Conservation (phyloP, 2,113 vertebrate species). For the Proteles cristata region DNA sequence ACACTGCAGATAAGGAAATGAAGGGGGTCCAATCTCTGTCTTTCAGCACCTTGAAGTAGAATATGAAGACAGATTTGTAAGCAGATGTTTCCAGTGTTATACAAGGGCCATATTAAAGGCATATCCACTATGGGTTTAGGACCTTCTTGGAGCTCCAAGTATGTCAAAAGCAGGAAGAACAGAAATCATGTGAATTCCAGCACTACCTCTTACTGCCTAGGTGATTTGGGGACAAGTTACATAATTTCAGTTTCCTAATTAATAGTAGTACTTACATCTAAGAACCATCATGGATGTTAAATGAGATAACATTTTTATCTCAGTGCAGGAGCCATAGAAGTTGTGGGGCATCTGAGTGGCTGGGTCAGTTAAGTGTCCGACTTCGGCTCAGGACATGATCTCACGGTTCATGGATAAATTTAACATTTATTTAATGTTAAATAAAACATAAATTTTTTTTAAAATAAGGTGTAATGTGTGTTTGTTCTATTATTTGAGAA, state of each 20-base stretch:
- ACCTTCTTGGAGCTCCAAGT: neutral
- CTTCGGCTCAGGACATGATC: no score
- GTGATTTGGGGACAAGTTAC: neutral
- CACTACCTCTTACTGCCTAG: neutral
- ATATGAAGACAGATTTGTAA: neutral
- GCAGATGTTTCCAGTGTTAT: neutral
- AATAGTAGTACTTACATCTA: neutral
- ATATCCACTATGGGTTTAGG: neutral
- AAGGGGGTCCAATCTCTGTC: neutral
- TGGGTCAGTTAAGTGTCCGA: no score
- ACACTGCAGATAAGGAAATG: neutral
- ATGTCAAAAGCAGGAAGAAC: neutral
- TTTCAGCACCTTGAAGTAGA: neutral
- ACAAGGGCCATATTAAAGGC: neutral
- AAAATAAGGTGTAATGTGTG: neutral
- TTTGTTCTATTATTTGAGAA: conserved; percentile 44
- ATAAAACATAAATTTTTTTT: no score
- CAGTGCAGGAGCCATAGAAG: neutral
- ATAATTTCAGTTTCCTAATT: neutral
- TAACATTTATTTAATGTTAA: no score
- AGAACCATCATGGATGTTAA: neutral
- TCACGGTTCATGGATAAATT: no score
- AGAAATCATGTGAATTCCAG: neutral
- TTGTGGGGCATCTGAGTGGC: neutral
- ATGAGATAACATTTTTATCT: neutral